Percentiles rank a stretch among this genome's conserved stretches.
Conservation (phyloP, 2,888 invertebrate genomes). For the Tigriopus californicus region DNA sequence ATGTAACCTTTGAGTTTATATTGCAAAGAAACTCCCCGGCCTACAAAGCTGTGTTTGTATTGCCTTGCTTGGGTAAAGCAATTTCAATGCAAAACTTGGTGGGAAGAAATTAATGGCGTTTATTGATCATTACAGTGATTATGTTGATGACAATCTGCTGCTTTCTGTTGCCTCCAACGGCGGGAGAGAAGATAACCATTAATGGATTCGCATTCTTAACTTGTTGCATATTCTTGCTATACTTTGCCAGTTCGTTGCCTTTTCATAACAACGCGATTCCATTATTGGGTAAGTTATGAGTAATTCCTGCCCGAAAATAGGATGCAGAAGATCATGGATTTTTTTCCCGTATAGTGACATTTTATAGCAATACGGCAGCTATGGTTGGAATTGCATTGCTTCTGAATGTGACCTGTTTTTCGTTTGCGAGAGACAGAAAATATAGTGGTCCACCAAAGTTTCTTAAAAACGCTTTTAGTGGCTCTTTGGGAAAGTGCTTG, state of each 20-base stretch:
- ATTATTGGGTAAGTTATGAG: neutral
- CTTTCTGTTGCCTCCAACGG: constrained; percentile 1
- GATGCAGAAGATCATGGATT: too few species aligned
- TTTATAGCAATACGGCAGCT: constrained; percentile 10
- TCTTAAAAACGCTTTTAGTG: constrained; percentile 5
- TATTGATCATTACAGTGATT: neutral
- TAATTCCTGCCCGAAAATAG: too few species aligned
- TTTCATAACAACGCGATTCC: neutral
- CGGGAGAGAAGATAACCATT: constrained; percentile 3
- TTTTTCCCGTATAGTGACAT: too few species aligned
- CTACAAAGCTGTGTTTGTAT: neutral
- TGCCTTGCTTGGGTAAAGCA: neutral
- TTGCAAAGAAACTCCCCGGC: constrained; percentile 1
- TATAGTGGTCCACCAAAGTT: constrained; percentile 7
- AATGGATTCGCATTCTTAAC: neutral
- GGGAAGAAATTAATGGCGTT: neutral
- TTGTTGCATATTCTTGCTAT: constrained; percentile 4
- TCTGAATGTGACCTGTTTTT: constrained; percentile 1
- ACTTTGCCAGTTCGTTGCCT: constrained; percentile 7
- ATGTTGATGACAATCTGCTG: constrained; percentile 7
- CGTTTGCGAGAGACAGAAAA: neutral
- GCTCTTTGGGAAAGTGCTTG: neutral
- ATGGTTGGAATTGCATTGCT: constrained; percentile 12
- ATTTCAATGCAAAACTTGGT: neutral
- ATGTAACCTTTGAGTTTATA: constrained; percentile 11